phyloP scores from a whole-genome alignment of 2,797 vertebrate species.

The Crenuchus spilurus region DNA sequence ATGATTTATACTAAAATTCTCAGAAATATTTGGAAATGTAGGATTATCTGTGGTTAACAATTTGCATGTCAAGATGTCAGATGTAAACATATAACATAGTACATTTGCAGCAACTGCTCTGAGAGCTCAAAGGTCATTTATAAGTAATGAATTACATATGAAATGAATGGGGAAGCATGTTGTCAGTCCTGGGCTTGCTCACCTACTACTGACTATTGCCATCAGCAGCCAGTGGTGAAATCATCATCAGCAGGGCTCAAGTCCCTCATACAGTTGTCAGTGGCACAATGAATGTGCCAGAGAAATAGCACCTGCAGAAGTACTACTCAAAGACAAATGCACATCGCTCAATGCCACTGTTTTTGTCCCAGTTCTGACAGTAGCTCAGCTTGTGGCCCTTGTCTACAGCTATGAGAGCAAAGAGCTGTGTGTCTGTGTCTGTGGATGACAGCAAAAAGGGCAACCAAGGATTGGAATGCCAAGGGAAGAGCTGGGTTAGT shows the following conservation, averaged over 20 bases:
- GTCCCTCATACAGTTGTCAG: conserved; percentile 16
- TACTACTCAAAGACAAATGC: conserved; percentile 21
- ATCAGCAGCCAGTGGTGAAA: conserved; percentile 14
- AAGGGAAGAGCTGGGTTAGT: conserved; percentile 5
- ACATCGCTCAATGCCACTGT: not conserved
- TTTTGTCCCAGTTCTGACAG: conserved; percentile 19
- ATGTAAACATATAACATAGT: conserved; percentile 12
- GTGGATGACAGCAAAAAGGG: conserved; percentile 24
- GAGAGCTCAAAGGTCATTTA: conserved; percentile 9
- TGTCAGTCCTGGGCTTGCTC: no score
- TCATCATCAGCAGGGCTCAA: conserved; percentile 28
- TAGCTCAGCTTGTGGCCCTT: conserved; percentile 6
- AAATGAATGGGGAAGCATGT: conserved; percentile 19
- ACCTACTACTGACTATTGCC: conserved; percentile 7
- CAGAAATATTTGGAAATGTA: conserved; percentile 10
- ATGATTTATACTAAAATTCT: no score
- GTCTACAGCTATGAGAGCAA: conserved; percentile 30
- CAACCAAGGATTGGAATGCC: conserved; percentile 42
- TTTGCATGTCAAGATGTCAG: not conserved
- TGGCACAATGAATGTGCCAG: conserved; percentile 21
- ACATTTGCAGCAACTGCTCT: conserved; percentile 30
- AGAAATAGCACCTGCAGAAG: conserved; percentile 27
- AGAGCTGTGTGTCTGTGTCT: conserved; percentile 21
- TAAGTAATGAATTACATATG: conserved; percentile 31
- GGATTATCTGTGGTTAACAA: conserved; percentile 16